Conservation (phyloP, 1,140 invertebrate genomes). For the Drosophila baimaii region DNA sequence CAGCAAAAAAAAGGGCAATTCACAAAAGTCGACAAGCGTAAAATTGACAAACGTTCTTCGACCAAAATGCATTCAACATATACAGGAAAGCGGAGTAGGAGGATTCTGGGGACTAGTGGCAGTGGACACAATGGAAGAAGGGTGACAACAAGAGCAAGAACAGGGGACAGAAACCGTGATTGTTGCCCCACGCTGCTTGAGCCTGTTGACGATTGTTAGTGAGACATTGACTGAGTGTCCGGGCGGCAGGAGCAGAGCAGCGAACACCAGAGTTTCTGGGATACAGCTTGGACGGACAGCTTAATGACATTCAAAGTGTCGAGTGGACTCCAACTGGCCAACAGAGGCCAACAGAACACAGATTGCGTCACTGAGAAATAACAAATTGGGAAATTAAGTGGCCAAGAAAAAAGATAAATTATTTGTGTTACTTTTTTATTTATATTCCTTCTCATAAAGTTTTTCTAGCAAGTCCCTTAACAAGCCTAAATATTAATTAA, state of each 20-base stretch:
- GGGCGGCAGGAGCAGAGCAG: conserved; percentile 6
- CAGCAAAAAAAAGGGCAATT: conserved; percentile 71
- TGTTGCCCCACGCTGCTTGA: conserved; percentile 70
- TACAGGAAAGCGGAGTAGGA: background rate
- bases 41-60: conserved; percentile 78
- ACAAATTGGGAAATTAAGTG: background rate
- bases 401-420: background rate
- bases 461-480: no score
- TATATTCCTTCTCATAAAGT: no score
- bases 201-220: conserved; percentile 82
- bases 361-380: conserved; percentile 30
- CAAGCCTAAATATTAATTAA: background rate
- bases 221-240: conserved; percentile 80
- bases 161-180: conserved; percentile 41
- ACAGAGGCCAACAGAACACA: conserved; percentile 18
- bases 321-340: conserved; percentile 61
- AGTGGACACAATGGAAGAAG: conserved; percentile 17
- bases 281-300: conserved; percentile 43
- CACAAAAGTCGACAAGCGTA: conserved; percentile 75
- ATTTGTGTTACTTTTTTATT: no score
- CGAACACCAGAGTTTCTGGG: background rate
- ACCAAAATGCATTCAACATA: conserved; percentile 60
- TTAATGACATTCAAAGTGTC: conserved; percentile 83
- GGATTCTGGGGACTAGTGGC: conserved; percentile 9
- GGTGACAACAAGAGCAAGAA: conserved; percentile 42